phyloP scores from a whole-genome alignment of 1,140 invertebrate species.

The Lordiphosa stackelbergi region DNA sequence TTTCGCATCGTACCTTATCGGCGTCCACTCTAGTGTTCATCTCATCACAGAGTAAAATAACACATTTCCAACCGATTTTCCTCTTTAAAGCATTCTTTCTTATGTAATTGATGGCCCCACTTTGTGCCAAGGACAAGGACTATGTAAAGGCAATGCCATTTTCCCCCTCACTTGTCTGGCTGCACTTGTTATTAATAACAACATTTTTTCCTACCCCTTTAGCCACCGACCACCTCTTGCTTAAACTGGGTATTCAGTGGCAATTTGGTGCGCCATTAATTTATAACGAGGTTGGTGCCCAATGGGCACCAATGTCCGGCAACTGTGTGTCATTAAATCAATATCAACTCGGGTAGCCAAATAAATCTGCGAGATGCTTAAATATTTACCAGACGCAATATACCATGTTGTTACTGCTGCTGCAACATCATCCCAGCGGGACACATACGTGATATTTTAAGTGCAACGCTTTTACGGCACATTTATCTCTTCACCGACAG shows the following conservation, averaged over 20 bases:
- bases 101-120: conserved; percentile 20
- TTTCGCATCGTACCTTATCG: too few species aligned
- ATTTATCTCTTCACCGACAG: conserved; percentile 16
- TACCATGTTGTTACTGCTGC: conserved; percentile 4
- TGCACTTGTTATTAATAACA: conserved; percentile 1
- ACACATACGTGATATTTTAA: conserved; percentile 50
- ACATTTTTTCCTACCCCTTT: not conserved
- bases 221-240: conserved; percentile 1
- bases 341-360: conserved; percentile 33
- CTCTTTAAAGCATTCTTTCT: too few species aligned
- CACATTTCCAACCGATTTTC: conserved; percentile 1
- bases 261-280: conserved; percentile 44
- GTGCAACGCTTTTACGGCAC: conserved; percentile 14
- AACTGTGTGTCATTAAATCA: conserved; percentile 55
- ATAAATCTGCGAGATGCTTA: conserved; percentile 42
- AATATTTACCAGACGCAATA: conserved; percentile 37
- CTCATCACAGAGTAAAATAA: too few species aligned
- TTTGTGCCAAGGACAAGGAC: conserved; percentile 32
- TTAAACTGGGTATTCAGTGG: conserved; percentile 7
- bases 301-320: conserved; percentile 10
- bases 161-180: not conserved
- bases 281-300: conserved; percentile 37
- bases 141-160: not conserved
- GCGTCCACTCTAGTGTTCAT: too few species aligned
- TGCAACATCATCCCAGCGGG: conserved; percentile 12